Base-by-base conservation (phyloP, 2,888 invertebrate genomes). In the Eristalis intricaria region DNA sequence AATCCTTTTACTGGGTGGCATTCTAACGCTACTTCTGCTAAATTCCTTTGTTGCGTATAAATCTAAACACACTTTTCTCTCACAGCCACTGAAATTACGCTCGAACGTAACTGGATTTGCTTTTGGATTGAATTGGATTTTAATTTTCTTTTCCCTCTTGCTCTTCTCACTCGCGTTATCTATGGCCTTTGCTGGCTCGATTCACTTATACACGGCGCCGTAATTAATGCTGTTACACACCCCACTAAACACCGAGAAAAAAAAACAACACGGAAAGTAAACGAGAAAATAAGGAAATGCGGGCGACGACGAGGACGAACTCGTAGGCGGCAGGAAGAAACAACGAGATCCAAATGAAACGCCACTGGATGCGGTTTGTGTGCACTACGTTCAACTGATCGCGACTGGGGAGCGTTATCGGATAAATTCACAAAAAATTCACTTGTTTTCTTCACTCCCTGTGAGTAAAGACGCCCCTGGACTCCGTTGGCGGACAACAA, bases 201-300 rank as follows among this genome's bases (percentile, higher is more conserved):
- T 78, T 82, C 86, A 82, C 86, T 78, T 74, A 58, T 78, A 79
- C 66, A 86, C 86, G 82, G 40, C 83, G 71, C 86, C 78, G 86
- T 86, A 83, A 86, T 79, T 79, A 83, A 86, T 83, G 83, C 86
- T 86, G 86, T 86, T 86, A 83, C 78, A 86, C 74, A 86, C 74
- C 86, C 82, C 71, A 69, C 76, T 40, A 60, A 79, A 68, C 35
- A 50, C 63, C 56, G 13, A 77, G 74, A 70, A 56, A 60, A 32
- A 32, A 10, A 32, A 32, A 32, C 32, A 32, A 79, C 50, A 74
- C 74, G 35, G 15, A 69, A 64, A 71, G 68, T 64, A 35, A 75
- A 74, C 38, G 76, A 29, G 32, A 61, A 73, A 63, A 75, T 60
- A 29, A 58, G 43, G 74, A 29, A 26, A 56, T 74, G 73, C 82